Evolutionary conservation across 2,888 invertebrate species (phyloP).

Genomic region (Copidosoma aretas): DNA sequence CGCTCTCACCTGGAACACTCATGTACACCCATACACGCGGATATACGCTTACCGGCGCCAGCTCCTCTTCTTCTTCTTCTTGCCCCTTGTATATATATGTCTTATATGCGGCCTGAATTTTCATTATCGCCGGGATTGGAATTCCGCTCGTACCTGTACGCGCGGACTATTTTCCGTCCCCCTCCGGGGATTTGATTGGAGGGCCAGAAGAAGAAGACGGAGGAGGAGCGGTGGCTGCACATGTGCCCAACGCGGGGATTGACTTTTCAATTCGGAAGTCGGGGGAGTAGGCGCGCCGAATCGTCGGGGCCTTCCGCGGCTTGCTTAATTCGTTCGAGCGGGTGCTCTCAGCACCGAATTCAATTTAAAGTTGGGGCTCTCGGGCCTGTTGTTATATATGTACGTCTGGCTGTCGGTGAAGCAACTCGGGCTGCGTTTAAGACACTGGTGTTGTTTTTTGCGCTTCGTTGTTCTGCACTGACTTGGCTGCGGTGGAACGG

Average conservation of each 20-base stretch:
- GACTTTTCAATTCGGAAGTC: not conserved
- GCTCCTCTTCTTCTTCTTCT: not conserved
- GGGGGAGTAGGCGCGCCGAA: not conserved
- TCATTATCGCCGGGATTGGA: conserved; percentile 14
- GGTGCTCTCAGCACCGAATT: not conserved
- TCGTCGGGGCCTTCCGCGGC: not conserved
- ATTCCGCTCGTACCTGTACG: not conserved
- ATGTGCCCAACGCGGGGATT: not conserved
- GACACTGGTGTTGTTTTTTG: too few relatives aligned
- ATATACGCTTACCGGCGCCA: not conserved
- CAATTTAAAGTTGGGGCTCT: not conserved
- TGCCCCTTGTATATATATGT: too few relatives aligned
- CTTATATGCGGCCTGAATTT: conserved; percentile 13
- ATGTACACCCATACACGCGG: not conserved
- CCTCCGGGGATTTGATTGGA: not conserved
- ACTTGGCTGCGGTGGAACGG: too few relatives aligned
- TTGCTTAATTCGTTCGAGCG: not conserved
- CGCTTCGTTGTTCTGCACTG: too few relatives aligned
- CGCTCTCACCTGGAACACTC: not conserved
- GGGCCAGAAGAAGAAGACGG: not conserved
- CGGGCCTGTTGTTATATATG: too few relatives aligned
- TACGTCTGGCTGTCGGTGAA: not conserved
- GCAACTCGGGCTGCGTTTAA: too few relatives aligned
- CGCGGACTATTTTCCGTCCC: not conserved
- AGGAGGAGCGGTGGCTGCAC: not conserved